These are phyloP conservation scores for Arge pagana DNA, from an alignment of 2,888 invertebrate species.

Conservation along the genomic window DNA sequence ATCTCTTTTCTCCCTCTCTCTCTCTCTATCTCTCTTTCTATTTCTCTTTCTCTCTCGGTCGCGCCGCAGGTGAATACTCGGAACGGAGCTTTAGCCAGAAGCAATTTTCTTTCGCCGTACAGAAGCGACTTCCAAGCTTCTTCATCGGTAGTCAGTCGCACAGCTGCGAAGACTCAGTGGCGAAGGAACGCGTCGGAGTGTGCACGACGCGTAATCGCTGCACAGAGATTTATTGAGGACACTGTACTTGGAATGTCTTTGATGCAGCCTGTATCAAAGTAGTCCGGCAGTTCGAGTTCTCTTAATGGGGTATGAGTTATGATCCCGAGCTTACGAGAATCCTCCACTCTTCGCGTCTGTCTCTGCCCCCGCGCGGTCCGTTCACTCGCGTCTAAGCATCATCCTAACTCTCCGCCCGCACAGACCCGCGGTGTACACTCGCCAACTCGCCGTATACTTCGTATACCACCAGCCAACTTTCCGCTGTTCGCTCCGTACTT, in stretches of 20 bases:
- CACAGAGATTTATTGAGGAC: slow-evolving; percentile 44
- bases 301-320: slow-evolving; percentile 57
- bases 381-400: slow-evolving; percentile 15
- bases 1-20: neutral
- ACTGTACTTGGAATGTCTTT: slow-evolving; percentile 51
- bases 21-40: neutral
- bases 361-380: slow-evolving; percentile 18
- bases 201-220: slow-evolving; percentile 13
- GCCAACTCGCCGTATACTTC: slow-evolving; percentile 10
- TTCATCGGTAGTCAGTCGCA: too few relatives aligned
- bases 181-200: neutral
- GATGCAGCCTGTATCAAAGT: slow-evolving; percentile 55
- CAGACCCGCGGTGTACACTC: neutral
- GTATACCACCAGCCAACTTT: neutral
- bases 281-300: slow-evolving; percentile 45
- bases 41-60: neutral
- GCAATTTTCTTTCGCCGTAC: too few relatives aligned
- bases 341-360: slow-evolving; percentile 18
- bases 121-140: too few relatives aligned
- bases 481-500: slow-evolving; percentile 20
- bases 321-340: slow-evolving; percentile 33
- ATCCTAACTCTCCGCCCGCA: slow-evolving; percentile 18
- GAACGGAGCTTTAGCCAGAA: too few relatives aligned
- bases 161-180: too few relatives aligned
- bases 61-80: too few relatives aligned